Conservation (phyloP, 1,140 invertebrate species). For the Drosophila bipectinata region DNA sequence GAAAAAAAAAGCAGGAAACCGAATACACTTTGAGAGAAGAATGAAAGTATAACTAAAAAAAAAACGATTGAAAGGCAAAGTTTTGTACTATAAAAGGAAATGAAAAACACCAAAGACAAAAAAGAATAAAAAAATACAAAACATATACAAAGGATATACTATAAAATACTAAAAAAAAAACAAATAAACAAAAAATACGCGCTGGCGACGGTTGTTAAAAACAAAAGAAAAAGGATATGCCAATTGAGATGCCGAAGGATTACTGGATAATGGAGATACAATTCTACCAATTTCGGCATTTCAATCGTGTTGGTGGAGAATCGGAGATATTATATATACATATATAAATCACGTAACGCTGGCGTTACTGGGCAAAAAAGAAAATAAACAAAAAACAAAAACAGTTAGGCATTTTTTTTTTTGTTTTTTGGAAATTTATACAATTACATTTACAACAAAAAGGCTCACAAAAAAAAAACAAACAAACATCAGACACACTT, state of each 20-base stretch:
- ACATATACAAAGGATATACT: slow-evolving; percentile 28
- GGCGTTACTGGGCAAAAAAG: slow-evolving; percentile 47
- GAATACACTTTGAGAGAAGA: slow-evolving; percentile 2
- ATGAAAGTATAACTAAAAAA: slow-evolving; percentile 1
- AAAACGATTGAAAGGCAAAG: slow-evolving; percentile 32
- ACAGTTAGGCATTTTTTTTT: slow-evolving; percentile 44
- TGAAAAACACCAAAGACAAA: slow-evolving; percentile 63
- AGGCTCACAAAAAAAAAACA: slow-evolving; percentile 1
- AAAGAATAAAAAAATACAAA: slow-evolving; percentile 14
- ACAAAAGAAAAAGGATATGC: slow-evolving; percentile 24
- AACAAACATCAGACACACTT: slow-evolving; percentile 4
- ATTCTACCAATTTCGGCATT: slow-evolving; percentile 13
- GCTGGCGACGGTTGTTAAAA: slow-evolving; percentile 68
- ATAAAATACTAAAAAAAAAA: slow-evolving; percentile 15
- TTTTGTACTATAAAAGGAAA: slow-evolving; percentile 69
- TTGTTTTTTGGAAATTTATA: slow-evolving; percentile 40
- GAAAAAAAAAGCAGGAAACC: background rate
- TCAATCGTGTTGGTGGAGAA: slow-evolving; percentile 12
- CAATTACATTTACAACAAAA: slow-evolving; percentile 26
- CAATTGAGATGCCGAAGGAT: slow-evolving; percentile 3
- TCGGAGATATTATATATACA: slow-evolving; percentile 49
- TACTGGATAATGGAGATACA: too few species aligned
- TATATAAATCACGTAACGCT: slow-evolving; percentile 53
- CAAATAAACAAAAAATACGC: slow-evolving; percentile 36
- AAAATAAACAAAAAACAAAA: background rate